A percentile compares a stretch with the other conserved stretches of the same genome.
Conservation (phyloP, 2,797 vertebrate species). For the Karalla daura region DNA sequence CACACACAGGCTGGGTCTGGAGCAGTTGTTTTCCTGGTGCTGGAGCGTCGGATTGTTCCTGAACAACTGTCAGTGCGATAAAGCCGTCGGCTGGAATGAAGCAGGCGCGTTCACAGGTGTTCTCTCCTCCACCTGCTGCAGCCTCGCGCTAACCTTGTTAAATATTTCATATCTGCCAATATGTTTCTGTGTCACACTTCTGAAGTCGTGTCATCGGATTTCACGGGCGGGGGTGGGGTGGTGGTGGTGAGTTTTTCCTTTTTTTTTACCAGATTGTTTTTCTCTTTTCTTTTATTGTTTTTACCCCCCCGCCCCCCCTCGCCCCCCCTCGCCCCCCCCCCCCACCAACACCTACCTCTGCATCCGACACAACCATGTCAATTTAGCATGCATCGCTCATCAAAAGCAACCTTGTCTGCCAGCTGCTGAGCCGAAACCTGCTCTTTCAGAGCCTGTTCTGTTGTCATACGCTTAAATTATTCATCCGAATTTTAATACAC, state of each 20-base stretch:
- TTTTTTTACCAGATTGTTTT: conserved; percentile 37
- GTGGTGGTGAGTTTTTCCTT: too few relatives aligned
- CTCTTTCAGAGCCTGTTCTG: conserved; percentile 55
- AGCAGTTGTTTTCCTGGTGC: conserved; percentile 35
- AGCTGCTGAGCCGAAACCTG: conserved; percentile 63
- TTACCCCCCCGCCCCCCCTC: conserved; percentile 20
- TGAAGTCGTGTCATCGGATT: conserved; percentile 57
- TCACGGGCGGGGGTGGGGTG: conserved; percentile 48
- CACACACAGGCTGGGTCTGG: conserved; percentile 13
- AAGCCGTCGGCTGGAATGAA: conserved; percentile 52
- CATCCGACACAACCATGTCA: conserved; percentile 57
- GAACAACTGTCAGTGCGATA: conserved; percentile 41
- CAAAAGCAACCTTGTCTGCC: conserved; percentile 72
- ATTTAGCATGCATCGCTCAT: conserved; percentile 70
- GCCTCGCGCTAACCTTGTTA: conserved; percentile 60
- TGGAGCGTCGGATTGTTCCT: conserved; percentile 13
- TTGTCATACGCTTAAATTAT: conserved; percentile 80
- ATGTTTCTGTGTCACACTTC: conserved; percentile 66
- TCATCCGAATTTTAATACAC: conserved; percentile 80
- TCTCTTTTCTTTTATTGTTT: conserved; percentile 63
- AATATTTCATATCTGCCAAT: conserved; percentile 71
- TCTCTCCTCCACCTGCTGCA: conserved; percentile 63
- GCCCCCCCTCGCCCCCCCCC: conserved; percentile 14
- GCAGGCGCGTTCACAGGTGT: conserved; percentile 40
- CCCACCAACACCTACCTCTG: too few relatives aligned